These are phyloP conservation scores for Streblospio benedicti DNA, from an alignment of 1,140 invertebrate species.

Conservation along the genomic window DNA sequence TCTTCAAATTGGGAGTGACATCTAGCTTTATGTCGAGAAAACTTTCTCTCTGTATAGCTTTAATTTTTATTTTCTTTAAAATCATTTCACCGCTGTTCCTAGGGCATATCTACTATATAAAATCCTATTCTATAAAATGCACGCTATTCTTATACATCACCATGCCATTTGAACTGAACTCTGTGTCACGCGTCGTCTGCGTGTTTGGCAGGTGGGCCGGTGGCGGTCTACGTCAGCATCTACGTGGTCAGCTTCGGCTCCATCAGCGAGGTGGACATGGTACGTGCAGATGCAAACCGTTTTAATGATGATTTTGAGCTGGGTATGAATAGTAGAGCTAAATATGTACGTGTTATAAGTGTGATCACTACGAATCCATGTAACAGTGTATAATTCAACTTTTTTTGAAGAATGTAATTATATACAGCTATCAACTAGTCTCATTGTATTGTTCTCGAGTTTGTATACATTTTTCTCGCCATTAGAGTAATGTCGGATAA, in stretches of 20 bases:
- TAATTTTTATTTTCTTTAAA: no score
- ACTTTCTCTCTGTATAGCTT: no score
- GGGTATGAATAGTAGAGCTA: background rate
- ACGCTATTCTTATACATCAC: no score
- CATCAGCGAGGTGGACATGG: constrained; percentile 4
- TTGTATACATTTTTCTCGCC: background rate
- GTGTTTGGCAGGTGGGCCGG: background rate
- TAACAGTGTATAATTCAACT: background rate
- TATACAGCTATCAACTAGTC: background rate
- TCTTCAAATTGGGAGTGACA: no score
- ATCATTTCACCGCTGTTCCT: no score
- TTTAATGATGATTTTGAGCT: no score
- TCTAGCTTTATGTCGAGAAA: no score
- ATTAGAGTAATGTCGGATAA: background rate
- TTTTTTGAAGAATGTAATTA: background rate
- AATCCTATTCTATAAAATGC: no score
- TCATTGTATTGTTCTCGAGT: background rate
- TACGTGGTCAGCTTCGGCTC: constrained; percentile 4
- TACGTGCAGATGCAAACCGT: no score
- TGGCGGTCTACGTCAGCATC: background rate
- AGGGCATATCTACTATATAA: no score
- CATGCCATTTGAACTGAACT: no score
- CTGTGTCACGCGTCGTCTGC: no score
- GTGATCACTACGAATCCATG: background rate
- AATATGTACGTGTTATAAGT: background rate